phyloP scores from a whole-genome alignment of 2,113 vertebrate species.

The Accipiter cooperii region DNA sequence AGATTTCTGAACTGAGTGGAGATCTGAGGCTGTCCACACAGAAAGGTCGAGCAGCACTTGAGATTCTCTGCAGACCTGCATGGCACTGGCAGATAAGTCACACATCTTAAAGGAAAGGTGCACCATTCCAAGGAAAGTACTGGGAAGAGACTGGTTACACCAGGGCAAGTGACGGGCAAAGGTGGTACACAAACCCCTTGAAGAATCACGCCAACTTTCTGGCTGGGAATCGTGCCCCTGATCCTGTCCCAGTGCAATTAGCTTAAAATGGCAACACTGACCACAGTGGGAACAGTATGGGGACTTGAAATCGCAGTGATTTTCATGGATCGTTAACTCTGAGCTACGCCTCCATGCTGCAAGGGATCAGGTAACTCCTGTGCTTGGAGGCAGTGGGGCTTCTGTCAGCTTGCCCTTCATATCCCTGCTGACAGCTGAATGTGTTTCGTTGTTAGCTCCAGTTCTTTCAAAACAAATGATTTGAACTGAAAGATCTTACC shows the following conservation, averaged over 20 bases:
- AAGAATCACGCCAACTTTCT: background rate
- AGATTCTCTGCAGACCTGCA: background rate
- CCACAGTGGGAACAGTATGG: background rate
- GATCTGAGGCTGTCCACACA: background rate
- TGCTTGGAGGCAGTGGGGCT: background rate
- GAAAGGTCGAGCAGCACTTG: background rate
- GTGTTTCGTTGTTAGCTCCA: slow-evolving; percentile 20
- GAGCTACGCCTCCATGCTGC: background rate
- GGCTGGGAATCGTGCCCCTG: background rate
- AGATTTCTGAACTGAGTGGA: background rate
- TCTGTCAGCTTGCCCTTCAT: slow-evolving; percentile 22
- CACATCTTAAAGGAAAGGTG: background rate
- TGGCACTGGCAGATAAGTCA: background rate
- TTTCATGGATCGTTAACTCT: background rate
- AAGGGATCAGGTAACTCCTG: background rate
- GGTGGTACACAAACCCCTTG: background rate
- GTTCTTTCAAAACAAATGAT: slow-evolving; percentile 50
- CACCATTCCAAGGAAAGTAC: background rate
- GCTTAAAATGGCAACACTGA: background rate
- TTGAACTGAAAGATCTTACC: slow-evolving; percentile 58
- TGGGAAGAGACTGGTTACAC: background rate
- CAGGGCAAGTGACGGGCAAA: background rate
- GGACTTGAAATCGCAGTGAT: background rate
- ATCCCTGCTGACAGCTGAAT: background rate
- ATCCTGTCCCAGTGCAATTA: background rate